These are phyloP conservation scores for Bubo bubo DNA, from an alignment of 2,113 vertebrate genomes.

Conservation along the genomic window DNA sequence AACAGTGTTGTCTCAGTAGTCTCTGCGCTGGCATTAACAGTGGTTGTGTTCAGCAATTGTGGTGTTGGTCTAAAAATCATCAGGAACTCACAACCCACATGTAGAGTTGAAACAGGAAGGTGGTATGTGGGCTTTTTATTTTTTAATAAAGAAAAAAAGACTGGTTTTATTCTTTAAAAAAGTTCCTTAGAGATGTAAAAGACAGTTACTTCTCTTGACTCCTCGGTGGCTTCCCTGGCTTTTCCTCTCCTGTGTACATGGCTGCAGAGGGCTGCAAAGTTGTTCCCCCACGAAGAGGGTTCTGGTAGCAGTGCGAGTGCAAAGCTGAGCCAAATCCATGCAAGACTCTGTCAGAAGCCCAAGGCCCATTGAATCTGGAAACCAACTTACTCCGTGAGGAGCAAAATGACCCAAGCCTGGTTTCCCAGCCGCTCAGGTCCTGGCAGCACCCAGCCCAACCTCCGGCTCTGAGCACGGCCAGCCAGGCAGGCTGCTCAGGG, in stretches of 20 bases:
- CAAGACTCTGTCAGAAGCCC: background rate
- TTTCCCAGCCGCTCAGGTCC: accelerated
- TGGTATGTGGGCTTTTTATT: background rate
- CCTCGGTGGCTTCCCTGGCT: background rate
- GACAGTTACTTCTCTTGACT: background rate
- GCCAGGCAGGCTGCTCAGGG: background rate
- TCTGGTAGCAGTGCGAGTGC: background rate
- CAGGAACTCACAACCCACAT: background rate
- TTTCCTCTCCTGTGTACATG: background rate
- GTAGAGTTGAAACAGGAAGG: background rate
- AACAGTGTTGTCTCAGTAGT: background rate
- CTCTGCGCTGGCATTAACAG: background rate
- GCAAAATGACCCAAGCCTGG: background rate
- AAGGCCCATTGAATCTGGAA: background rate
- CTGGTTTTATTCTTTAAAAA: background rate
- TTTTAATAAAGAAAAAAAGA: background rate
- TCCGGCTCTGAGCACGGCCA: accelerated
- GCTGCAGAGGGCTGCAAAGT: background rate
- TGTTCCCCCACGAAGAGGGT: background rate
- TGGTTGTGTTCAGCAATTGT: background rate
- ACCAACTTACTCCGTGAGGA: background rate
- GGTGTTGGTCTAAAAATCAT: background rate
- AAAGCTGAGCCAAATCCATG: background rate
- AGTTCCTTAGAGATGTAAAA: background rate
- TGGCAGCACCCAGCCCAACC: background rate